Conservation (phyloP, 2,888 invertebrate genomes). For the Papilio elwesi region DNA sequence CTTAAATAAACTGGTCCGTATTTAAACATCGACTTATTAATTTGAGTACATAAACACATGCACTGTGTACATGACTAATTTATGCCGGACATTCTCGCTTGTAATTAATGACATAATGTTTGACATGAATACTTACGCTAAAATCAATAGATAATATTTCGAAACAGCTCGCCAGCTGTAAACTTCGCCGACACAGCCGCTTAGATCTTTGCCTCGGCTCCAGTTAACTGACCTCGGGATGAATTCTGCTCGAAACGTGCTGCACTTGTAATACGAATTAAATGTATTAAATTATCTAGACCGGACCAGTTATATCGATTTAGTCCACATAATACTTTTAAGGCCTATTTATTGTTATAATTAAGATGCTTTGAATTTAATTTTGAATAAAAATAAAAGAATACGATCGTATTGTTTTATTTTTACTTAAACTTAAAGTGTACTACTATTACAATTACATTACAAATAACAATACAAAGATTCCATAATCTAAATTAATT, state of each 20-base stretch:
- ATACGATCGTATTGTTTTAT: no score
- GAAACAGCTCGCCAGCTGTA: constrained; percentile 24
- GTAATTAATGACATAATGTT: constrained; percentile 39
- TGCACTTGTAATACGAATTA: constrained; percentile 29
- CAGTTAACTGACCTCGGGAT: constrained; percentile 36
- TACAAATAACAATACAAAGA: no score
- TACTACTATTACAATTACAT: no score
- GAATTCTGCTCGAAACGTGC: constrained; percentile 27
- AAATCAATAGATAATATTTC: constrained; percentile 38
- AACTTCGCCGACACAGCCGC: constrained; percentile 11
- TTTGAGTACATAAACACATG: background rate
- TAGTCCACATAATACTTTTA: background rate
- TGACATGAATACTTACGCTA: constrained; percentile 37
- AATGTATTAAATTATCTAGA: constrained; percentile 34
- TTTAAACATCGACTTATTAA: constrained; percentile 27
- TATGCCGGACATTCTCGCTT: constrained; percentile 36
- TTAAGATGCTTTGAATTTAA: background rate
- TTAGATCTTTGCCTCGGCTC: constrained; percentile 30
- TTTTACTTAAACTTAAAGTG: no score
- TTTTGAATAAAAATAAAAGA: no score
- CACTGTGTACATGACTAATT: constrained; percentile 30
- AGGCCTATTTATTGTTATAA: no score
- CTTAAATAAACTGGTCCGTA: constrained; percentile 21
- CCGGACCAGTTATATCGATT: background rate
- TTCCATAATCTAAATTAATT: no score